Evolutionary conservation across 2,113 vertebrate genomes (phyloP), one percentile per base, ranked within the genome.

Genomic region (Herpetotheres cachinnans): DNA sequence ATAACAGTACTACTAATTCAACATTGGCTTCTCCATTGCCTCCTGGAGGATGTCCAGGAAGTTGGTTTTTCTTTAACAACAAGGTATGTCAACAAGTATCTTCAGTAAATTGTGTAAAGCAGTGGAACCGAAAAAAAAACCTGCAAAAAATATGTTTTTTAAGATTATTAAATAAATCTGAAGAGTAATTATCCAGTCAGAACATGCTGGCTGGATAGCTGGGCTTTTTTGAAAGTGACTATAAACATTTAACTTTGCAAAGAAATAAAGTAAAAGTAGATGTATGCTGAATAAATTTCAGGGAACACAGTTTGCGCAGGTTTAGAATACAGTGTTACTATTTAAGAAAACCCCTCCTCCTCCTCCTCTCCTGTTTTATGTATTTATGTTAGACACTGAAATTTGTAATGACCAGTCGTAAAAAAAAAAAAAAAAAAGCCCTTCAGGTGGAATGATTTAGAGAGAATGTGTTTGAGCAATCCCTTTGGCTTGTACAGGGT

Each of bases 1-100:
- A 97, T 70, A 98, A 93, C 27, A 97, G 69, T 87, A 99, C 98
- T 65, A 76, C 98, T 50, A 99, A 99, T 32, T 55, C 97, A 92
- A 99, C 98, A 0, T 84, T 78, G n/a, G 46, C 86, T 44, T 99
- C 99, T 12, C 98, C 98, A 1, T n/a, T 77, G 27, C 55, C 95
- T 34, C 20, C 93, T 0, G 99, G 99, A 81, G 98, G 98, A n/a
- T 99, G 99, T 93, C 98, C 98, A 36, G 98, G 98, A 49, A 99
- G 98, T 19, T 99, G 99, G 99, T 10, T 96, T 4, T 54, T 96
- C 42, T 99, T 99, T 95, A 97, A 97, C 58, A 98, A 98, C 95
- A 99, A 99, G 98, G 99, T 99, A 98, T 26, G 34, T n/a, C 67
- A 72, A 66, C 16, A 86, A 59, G 5, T 55, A 34, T 27, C 40